Base-by-base conservation (phyloP, 2,797 vertebrate genomes). In the Streptopelia turtur region DNA sequence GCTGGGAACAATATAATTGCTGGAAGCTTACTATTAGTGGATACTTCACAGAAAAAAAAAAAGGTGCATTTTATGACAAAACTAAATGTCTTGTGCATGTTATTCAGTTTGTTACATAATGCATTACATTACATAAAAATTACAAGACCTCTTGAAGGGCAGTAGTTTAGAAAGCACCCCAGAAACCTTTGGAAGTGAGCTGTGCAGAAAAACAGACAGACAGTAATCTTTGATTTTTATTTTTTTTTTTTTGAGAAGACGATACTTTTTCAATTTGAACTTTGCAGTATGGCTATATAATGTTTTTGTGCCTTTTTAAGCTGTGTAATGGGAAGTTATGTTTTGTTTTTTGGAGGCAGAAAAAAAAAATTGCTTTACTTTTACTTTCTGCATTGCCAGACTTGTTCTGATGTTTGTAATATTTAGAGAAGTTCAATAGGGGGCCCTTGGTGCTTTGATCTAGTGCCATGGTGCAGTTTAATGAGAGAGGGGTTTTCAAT, bases 401-500 rank as follows among this genome's bases (percentile, higher is more conserved):
- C 98, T 98, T 98, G 98, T 97, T 98, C 97, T 98, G 98, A 98
- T 97, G 98, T 98, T 99, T 98, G 98, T 98, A 98, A 98, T 98
- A 98, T 98, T 98, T 98, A 98, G 96, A 98, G 97, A 97, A 97
- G 98, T 99, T 99, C 98, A 99, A 98, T 99, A 99, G 99, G 99
- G 98, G 99, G 98, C 99, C 98, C 98, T 98, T 98, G 96, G 85
- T 98, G 98, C 99, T 99, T 99, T 99, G 99, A 99, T 99, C 98
- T 98, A 98, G 98, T 98, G 98, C 98, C 98, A 98, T 97, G 97
- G 97, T 98, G 97, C 96, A 95, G 97, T 97, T 97, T 98, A 98
- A 98, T 96, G 96, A 98, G 96, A 83, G 71, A 90, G 93, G 57
- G 78, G 65, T 96, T 98, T 98, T 98, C 97, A 98, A 98, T 98